Base-by-base conservation (phyloP, 2,113 vertebrate genomes). In the Phylloscopus trochilus region DNA sequence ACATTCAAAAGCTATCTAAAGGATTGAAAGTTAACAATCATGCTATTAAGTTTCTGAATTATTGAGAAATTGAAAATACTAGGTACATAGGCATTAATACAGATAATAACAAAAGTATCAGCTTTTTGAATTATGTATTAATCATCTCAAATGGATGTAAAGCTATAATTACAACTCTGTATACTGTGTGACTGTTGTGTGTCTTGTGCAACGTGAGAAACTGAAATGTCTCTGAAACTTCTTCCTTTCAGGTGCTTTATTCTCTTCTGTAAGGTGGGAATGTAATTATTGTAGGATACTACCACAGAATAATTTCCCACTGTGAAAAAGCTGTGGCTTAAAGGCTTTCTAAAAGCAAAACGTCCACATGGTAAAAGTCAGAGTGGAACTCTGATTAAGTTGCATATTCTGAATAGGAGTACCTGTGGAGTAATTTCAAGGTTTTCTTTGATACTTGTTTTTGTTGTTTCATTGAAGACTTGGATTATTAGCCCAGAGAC, bases 11-110 rank as follows among this genome's bases (percentile, higher is more conserved):
- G 33, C 35, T 75, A 19, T 74, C 43, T 72, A 33, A 82, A 63
- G 73, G 80, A 95, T 95, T 95, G 66, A 41, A 70, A 92, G 66
- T 84, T 66, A 96, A 63, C 35, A 59, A 51, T 87, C 41, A 28
- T n/a, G 27, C 53, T 89, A 47, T 72, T 79, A 75, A 31, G 19
- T n/a, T 68, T 60, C 30, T 56, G 35, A 78, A 82, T 89, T 91
- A 47, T 46, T 41, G 64, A 75, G 47, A 78, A 82, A 56, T 59
- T 60, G 58, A 56, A 90, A 75, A 60, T 87, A n/a, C 16, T 35
- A 83, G 64, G 30, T 89, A 53, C 12, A 7, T 31, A 62, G 37
- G 15, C 58, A 84, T 89, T 87, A 93, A 30, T 33, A 41, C 12
- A 55, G 77, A 53, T 78, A 62, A 28, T 53, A 62, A 69, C 73